phyloP scores from a whole-genome alignment of 2,797 vertebrate species.

The Coreius guichenoti region DNA sequence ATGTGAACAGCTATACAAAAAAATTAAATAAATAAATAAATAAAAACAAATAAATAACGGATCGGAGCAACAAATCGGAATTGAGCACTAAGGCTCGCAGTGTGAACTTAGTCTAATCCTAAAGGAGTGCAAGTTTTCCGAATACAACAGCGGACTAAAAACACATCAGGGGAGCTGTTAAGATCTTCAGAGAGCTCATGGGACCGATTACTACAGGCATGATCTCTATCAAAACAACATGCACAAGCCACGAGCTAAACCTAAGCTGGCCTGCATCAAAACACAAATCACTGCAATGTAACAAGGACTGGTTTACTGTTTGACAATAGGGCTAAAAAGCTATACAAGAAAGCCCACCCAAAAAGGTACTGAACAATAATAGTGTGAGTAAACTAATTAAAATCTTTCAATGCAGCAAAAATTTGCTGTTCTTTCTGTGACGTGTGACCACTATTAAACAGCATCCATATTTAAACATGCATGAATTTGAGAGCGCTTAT shows the following conservation, averaged over 20 bases:
- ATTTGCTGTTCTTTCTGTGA: not conserved
- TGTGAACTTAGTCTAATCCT: no score
- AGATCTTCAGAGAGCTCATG: conserved; percentile 34
- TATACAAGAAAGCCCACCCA: conserved; percentile 7
- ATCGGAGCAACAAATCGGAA: no score
- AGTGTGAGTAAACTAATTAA: not conserved
- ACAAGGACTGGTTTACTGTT: conserved; percentile 3
- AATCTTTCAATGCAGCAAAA: not conserved
- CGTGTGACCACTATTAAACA: not conserved
- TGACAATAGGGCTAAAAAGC: not conserved
- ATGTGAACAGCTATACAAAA: no score
- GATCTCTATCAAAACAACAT: conserved; percentile 48
- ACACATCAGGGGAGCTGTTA: conserved; percentile 16
- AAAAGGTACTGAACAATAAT: not conserved
- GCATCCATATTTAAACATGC: conserved; percentile 27
- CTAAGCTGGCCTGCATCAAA: conserved; percentile 8
- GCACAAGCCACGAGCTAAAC: conserved; percentile 38
- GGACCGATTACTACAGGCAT: conserved; percentile 38
- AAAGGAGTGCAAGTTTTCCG: not conserved
- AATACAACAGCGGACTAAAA: not conserved
- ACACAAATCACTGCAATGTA: conserved; percentile 2
- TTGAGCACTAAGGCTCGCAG: no score
- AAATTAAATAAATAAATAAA: no score
- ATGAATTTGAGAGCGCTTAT: conserved; percentile 10
- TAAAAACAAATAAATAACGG: no score